Conservation (phyloP, 23 tunicate genomes). For the Phallusia fumigata region DNA sequence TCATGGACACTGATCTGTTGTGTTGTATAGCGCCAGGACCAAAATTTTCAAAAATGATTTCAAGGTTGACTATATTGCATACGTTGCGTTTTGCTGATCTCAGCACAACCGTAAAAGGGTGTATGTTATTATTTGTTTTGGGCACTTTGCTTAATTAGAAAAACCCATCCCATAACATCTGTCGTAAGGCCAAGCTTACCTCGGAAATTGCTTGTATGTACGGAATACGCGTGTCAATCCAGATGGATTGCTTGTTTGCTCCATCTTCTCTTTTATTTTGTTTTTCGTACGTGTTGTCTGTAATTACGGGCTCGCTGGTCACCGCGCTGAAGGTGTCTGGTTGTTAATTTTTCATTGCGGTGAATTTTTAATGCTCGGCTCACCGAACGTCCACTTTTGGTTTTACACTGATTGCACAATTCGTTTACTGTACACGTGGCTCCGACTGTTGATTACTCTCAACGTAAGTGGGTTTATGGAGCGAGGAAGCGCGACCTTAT, state of each 20-base stretch:
- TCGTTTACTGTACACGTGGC: neutral
- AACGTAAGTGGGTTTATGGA: too few species aligned
- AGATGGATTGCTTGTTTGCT: neutral
- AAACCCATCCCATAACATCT: neutral
- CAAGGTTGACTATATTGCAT: too few species aligned
- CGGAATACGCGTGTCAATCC: neutral
- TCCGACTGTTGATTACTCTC: neutral
- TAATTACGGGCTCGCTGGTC: neutral
- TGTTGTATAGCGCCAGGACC: too few species aligned
- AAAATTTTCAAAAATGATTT: too few species aligned
- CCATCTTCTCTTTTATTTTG: too few species aligned
- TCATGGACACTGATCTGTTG: too few species aligned
- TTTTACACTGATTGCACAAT: neutral
- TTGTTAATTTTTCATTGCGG: conserved; percentile 8
- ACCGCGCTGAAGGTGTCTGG: neutral
- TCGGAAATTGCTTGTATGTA: neutral
- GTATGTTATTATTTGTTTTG: too few species aligned
- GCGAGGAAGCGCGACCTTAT: too few species aligned
- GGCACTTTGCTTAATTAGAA: neutral
- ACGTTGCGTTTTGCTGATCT: too few species aligned
- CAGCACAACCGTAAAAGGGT: too few species aligned
- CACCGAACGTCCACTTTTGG: neutral
- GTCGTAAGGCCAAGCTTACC: neutral
- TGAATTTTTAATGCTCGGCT: neutral
- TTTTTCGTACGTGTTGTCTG: neutral